phyloP scores from a whole-genome alignment of 2,113 vertebrate species.

The Carollia perspicillata region DNA sequence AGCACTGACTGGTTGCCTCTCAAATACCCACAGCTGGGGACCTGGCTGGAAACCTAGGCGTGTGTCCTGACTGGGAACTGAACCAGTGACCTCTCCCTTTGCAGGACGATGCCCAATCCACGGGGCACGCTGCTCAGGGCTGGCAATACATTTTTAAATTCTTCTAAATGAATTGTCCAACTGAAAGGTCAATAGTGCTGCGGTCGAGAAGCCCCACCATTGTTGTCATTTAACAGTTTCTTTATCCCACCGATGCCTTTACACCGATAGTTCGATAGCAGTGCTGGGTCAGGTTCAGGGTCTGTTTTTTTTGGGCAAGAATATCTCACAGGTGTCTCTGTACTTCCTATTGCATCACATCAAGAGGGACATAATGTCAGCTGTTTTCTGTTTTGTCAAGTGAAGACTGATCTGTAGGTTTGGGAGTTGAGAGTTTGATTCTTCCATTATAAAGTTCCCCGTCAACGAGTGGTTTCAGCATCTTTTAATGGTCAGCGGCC shows the following conservation, averaged over 20 bases:
- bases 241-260: neutral
- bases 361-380: rapidly evolving
- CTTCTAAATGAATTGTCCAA: neutral
- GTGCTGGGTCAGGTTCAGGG: neutral
- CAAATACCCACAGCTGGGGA: no score
- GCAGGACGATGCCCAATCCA: no score
- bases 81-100: no score
- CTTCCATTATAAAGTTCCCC: neutral
- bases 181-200: neutral
- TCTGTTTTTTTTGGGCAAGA: neutral
- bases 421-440: neutral
- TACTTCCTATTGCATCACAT: neutral
- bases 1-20: no score
- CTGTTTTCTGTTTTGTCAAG: neutral
- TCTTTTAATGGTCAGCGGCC: neutral
- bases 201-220: neutral
- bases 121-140: no score
- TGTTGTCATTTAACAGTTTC: neutral
- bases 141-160: neutral
- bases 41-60: no score
- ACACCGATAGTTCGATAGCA: neutral
- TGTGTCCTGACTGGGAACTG: no score
- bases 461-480: neutral
- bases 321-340: neutral
- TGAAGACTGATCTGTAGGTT: neutral